Evolutionary conservation across 2,797 vertebrate genomes (phyloP), one percentile per base, ranked within the genome.

Genomic region (Adrianichthys oophorus): DNA sequence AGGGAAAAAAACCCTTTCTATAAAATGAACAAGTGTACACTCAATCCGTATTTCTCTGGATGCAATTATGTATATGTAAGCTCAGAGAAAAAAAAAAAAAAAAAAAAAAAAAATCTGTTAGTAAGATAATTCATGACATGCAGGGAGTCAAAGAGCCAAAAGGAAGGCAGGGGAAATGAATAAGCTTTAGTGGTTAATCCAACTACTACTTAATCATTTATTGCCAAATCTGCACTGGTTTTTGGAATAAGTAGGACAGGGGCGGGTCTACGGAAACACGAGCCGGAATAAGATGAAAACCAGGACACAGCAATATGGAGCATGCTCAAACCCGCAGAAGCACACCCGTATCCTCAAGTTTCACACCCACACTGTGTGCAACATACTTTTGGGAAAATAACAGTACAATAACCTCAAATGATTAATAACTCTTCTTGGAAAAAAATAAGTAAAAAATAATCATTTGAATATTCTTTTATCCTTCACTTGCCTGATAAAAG

Each of bases 211-310:
- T 76, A 81, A 82, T 86, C 61, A 87, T 84, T 85, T 62, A 82
- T 82, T 79, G 79, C 57, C 54, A 82, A 86, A 85, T 82, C 66
- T 82, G 68, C 64, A 56, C 54, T 73, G 51, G 61, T 80, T 84
- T 79, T 57, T 73, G 65, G 46, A 70, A n/a, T 74, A 87, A 88
- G 82, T 87, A 82, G 85, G 85, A 76, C 85, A 89, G 75, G 68
- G 85, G 80, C 54, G 57, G 72, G 64, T 74, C 68, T 41, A 41
- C 14, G n/a, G 45, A 68, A 81, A 83, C 70, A 77, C 59, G 75
- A 81, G 59, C 63, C 63, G 51, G 65, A 84, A 78, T 59, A 72
- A 74, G 70, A 81, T 72, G 62, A 78, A 85, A 89, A 87, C 69
- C 69, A 68, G 87, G 78, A 75, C 83, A 83, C 49, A 48, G 79